These are phyloP conservation scores for Cranoglanis bouderius DNA, from an alignment of 2,113 vertebrate genomes.

Conservation along the genomic window DNA sequence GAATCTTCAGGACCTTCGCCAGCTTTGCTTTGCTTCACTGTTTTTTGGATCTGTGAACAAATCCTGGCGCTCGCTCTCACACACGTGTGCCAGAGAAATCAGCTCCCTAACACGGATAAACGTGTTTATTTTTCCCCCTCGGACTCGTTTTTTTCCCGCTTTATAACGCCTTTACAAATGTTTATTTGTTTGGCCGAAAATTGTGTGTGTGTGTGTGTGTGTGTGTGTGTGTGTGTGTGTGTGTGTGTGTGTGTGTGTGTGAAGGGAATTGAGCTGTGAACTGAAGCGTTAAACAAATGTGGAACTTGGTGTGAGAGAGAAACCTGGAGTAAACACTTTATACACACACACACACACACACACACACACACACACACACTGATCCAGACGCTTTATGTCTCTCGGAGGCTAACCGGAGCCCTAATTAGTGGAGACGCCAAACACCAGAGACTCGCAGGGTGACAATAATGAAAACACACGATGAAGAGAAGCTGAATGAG, in stretches of 20 bases:
- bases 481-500: conserved; percentile 44
- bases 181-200: conserved; percentile 39
- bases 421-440: conserved; percentile 44
- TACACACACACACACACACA: neutral
- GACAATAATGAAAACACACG: conserved; percentile 30
- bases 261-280: conserved; percentile 43
- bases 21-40: conserved; percentile 19
- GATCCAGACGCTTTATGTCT: conserved; percentile 25
- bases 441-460: conserved; percentile 25
- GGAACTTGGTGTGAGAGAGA: conserved; percentile 37
- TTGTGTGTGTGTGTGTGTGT: neutral
- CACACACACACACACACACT: neutral
- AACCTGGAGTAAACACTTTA: neutral
- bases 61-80: neutral
- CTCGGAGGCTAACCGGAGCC: conserved; percentile 36
- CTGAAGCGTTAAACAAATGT: conserved; percentile 51
- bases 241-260: conserved; percentile 23
- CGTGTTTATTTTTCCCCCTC: neutral
- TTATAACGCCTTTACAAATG: conserved; percentile 43
- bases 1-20: neutral
- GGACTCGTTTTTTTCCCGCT: conserved; percentile 18
- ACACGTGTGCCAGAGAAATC: neutral
- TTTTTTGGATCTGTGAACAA: conserved; percentile 10
- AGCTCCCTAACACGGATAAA: neutral
- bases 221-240: neutral